A percentile compares a stretch with the other conserved stretches of the same genome.
Conservation (phyloP, 2,113 vertebrate species). For the Neogale vison region DNA sequence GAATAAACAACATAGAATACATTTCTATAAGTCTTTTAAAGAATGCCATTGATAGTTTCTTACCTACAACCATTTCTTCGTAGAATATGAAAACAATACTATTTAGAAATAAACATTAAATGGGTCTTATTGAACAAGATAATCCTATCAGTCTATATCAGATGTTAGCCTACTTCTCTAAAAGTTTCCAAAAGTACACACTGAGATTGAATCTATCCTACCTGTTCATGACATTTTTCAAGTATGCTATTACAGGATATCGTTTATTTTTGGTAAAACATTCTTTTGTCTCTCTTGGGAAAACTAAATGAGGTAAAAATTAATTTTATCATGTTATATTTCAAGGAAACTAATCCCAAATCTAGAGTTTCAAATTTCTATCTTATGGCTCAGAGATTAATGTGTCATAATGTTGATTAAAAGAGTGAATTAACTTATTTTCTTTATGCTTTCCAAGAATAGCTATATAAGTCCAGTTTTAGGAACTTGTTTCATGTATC, state of each 20-base stretch:
- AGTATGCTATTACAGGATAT: neutral
- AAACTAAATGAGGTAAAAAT: neutral
- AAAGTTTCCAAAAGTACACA: neutral
- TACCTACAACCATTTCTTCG: neutral
- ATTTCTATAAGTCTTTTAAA: neutral
- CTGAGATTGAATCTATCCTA: neutral
- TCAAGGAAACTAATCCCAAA: constrained; percentile 19
- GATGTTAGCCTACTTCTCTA: neutral
- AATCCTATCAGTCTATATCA: neutral
- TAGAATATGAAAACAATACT: neutral
- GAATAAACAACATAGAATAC: neutral
- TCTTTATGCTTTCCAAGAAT: neutral
- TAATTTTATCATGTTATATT: neutral
- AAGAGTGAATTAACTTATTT: constrained; percentile 3
- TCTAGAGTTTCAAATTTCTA: constrained; percentile 30
- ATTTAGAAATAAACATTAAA: constrained; percentile 51
- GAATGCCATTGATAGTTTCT: neutral
- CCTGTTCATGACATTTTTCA: neutral
- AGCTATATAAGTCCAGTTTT: neutral
- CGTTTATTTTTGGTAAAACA: neutral
- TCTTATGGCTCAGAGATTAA: neutral
- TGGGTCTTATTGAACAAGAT: neutral
- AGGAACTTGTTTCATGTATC: neutral
- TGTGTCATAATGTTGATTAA: neutral
- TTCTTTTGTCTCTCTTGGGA: constrained; percentile 12